Conservation (phyloP, 2,888 invertebrate genomes). For the Gasteruption jaculator region DNA sequence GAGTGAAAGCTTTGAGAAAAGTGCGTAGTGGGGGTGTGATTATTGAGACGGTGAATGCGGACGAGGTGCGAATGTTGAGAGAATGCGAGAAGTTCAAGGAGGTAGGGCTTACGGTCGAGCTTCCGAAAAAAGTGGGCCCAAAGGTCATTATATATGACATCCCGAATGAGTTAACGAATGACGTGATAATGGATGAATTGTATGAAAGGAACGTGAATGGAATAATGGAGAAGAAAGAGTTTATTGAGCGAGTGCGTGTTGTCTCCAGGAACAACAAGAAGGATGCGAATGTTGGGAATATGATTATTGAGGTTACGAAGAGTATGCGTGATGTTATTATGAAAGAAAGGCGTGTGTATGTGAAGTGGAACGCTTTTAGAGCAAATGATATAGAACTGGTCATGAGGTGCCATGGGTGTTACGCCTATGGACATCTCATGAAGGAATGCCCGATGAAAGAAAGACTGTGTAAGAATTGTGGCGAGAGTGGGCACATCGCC, state of each 20-base stretch:
- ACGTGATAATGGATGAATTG: neutral
- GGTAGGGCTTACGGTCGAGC: slow-evolving; percentile 4
- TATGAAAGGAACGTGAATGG: neutral
- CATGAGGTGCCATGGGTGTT: slow-evolving; percentile 9
- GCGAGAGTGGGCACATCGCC: slow-evolving; percentile 6
- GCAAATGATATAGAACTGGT: neutral
- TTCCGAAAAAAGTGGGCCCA: neutral
- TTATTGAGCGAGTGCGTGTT: neutral
- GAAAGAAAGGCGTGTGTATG: neutral
- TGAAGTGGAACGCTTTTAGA: neutral
- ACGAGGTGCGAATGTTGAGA: neutral
- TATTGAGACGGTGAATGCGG: neutral
- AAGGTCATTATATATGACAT: slow-evolving; percentile 4
- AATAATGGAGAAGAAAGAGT: neutral
- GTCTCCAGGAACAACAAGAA: slow-evolving; percentile 1
- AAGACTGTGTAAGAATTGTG: slow-evolving; percentile 12
- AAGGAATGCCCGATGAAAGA: slow-evolving; percentile 6
- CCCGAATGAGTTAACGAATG: slow-evolving; percentile 4
- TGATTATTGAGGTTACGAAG: slow-evolving; percentile 10
- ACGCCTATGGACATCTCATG: slow-evolving; percentile 3
- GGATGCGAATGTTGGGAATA: neutral
- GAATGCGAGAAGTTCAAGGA: slow-evolving; percentile 1
- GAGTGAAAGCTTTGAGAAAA: slow-evolving; percentile 4
- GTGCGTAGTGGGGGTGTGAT: neutral
- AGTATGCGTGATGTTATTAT: neutral